phyloP scores from a whole-genome alignment of 2,113 vertebrate genomes.

The Struthidea cinerea region DNA sequence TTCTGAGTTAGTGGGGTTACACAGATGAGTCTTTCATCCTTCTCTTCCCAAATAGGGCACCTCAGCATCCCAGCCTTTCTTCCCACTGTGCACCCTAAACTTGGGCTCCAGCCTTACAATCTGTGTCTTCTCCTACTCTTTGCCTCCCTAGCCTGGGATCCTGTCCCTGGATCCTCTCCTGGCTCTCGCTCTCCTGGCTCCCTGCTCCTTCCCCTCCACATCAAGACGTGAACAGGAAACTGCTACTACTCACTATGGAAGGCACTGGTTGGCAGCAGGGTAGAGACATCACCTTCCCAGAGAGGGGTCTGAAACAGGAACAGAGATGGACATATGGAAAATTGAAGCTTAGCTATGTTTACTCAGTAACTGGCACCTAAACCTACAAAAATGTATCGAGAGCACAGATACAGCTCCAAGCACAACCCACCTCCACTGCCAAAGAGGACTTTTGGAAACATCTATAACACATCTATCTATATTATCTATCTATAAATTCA shows the following conservation, averaged over 20 bases:
- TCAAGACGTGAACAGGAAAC: accelerated
- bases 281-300: background rate
- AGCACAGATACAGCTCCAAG: background rate
- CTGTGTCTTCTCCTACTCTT: accelerated
- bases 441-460: background rate
- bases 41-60: background rate
- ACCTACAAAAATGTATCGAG: background rate
- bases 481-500: background rate
- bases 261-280: background rate
- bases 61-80: background rate
- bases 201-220: background rate
- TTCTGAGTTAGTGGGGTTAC: background rate
- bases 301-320: background rate
- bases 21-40: background rate
- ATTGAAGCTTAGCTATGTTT: background rate
- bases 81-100: background rate
- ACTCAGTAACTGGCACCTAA: background rate
- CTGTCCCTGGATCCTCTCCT: background rate
- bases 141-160: background rate
- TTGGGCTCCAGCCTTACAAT: background rate
- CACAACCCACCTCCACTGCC: background rate
- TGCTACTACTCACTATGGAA: background rate
- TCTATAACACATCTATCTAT: background rate
- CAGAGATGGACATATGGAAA: background rate
- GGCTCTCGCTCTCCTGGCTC: background rate